phyloP scores from a whole-genome alignment of 2,113 vertebrate species.

The Brachyistius frenatus region DNA sequence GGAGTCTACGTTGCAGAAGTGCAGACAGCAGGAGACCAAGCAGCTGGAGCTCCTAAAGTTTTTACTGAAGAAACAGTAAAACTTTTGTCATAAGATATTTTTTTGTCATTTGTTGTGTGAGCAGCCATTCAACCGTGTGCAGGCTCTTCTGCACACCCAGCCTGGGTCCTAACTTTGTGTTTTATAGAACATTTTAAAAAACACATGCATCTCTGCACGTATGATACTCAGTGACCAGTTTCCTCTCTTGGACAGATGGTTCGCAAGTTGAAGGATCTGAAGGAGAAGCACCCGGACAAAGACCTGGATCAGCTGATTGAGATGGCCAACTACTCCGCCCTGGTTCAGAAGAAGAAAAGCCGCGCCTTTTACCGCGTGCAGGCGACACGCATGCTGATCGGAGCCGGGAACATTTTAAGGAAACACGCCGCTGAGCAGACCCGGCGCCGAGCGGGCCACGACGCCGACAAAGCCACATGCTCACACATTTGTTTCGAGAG shows the following conservation, averaged over 20 bases:
- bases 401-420: slow-evolving; percentile 92
- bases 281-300: slow-evolving; percentile 93
- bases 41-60: background rate
- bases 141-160: too few relatives aligned
- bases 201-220: background rate
- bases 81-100: background rate
- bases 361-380: slow-evolving; percentile 96
- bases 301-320: slow-evolving; percentile 94
- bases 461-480: slow-evolving; percentile 77
- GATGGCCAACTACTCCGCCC: slow-evolving; percentile 91
- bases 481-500: slow-evolving; percentile 91
- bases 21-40: slow-evolving; percentile 6
- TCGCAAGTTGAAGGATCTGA: slow-evolving; percentile 92
- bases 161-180: background rate
- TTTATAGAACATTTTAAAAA: background rate
- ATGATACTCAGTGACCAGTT: background rate
- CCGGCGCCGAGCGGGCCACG: slow-evolving; percentile 59
- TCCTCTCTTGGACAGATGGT: slow-evolving; percentile 80
- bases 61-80: background rate
- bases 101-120: background rate
- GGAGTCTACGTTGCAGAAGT: slow-evolving; percentile 1
- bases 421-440: slow-evolving; percentile 88
- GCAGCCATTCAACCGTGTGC: too few relatives aligned
- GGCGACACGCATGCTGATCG: slow-evolving; percentile 92
- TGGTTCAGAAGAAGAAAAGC: slow-evolving; percentile 94